phyloP scores from a whole-genome alignment of 2,113 vertebrate genomes.

The Myxocyprinus asiaticus region DNA sequence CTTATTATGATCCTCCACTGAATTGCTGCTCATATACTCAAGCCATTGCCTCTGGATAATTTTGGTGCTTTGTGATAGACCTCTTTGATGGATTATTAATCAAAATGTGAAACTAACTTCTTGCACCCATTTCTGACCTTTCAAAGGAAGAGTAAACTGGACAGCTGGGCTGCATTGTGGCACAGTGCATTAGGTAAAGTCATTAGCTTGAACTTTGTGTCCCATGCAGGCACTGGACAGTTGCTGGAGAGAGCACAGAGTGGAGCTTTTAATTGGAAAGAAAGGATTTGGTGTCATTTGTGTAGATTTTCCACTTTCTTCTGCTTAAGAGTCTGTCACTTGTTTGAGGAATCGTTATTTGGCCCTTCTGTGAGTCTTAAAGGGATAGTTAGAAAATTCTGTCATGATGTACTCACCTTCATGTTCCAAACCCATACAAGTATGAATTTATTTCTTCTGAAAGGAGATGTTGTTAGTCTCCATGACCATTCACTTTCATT shows the following conservation, averaged over 20 bases:
- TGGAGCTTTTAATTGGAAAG: constrained; percentile 1
- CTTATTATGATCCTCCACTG: too few relatives aligned
- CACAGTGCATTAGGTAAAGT: background rate
- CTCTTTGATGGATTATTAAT: constrained; percentile 51
- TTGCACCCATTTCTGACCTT: background rate
- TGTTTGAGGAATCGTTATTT: background rate
- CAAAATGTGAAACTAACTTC: constrained; percentile 28
- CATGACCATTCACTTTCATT: too few relatives aligned
- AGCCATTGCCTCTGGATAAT: too few relatives aligned
- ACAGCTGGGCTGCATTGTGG: background rate
- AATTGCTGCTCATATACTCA: too few relatives aligned
- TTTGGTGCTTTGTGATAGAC: background rate
- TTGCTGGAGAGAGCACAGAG: background rate
- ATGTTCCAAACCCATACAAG: too few relatives aligned
- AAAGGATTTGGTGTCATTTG: background rate
- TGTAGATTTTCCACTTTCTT: background rate
- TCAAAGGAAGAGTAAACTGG: background rate
- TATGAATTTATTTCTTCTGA: too few relatives aligned
- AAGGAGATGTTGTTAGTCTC: too few relatives aligned
- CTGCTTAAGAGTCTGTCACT: background rate
- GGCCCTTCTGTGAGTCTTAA: background rate
- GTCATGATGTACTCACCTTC: too few relatives aligned
- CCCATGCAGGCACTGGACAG: background rate
- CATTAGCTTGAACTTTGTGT: background rate
- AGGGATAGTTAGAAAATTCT: background rate